Evolutionary conservation across 2,113 vertebrate species (phyloP).

Genomic region (Abramis brama): DNA sequence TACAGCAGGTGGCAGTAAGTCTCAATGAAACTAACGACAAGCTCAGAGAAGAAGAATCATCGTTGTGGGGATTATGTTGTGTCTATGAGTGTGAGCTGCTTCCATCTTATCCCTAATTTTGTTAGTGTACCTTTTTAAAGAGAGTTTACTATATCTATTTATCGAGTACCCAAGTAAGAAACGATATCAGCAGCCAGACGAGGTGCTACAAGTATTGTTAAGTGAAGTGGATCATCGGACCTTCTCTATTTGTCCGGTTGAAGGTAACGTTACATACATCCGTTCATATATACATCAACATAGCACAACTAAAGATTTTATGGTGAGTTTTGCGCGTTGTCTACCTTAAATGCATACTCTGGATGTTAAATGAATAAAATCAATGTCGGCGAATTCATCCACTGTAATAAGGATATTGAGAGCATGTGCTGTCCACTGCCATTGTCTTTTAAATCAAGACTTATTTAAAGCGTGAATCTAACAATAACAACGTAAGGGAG

Average conservation of each 20-base stretch:
- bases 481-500: too few species aligned
- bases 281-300: neutral
- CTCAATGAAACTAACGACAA: neutral
- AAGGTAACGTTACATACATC: neutral
- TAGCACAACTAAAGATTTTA: neutral
- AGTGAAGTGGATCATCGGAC: neutral
- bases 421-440: neutral
- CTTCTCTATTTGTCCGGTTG: neutral
- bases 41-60: slow-evolving; percentile 1
- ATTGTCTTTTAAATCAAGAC: neutral
- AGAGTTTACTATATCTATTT: neutral
- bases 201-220: neutral
- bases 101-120: neutral
- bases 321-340: neutral
- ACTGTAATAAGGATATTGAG: neutral
- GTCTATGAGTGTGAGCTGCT: neutral
- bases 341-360: too few species aligned
- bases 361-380: neutral
- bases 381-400: neutral
- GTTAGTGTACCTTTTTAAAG: neutral
- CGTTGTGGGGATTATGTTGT: neutral
- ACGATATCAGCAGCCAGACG: neutral
- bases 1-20: slow-evolving; percentile 21
- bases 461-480: neutral
- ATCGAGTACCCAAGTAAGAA: neutral